Evolutionary conservation across 2,888 invertebrate species (phyloP).

Genomic region (Euspilapteryx auroguttella): DNA sequence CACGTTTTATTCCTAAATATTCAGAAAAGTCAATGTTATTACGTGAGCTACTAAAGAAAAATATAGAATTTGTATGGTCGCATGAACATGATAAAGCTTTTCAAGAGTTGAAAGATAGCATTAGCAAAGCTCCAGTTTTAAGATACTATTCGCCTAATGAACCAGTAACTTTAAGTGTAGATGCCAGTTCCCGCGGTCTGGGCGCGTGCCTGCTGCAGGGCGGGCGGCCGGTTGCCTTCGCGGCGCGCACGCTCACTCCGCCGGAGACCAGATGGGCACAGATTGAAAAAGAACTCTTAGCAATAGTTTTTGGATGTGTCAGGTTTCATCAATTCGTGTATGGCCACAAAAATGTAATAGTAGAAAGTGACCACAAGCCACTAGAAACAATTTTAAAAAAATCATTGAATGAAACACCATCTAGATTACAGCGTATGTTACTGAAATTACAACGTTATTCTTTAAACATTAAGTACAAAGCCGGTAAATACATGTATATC

Average conservation of each 20-base stretch:
- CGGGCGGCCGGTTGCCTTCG: slow-evolving; percentile 6
- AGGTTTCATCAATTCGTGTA: slow-evolving; percentile 7
- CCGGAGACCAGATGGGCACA: background rate
- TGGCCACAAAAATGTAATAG: slow-evolving; percentile 9
- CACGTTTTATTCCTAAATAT: slow-evolving; percentile 5
- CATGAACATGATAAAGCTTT: slow-evolving; percentile 5
- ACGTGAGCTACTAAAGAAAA: slow-evolving; percentile 5
- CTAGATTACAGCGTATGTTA: slow-evolving; percentile 14
- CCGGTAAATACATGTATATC: slow-evolving; percentile 1
- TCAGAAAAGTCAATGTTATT: slow-evolving; percentile 1
- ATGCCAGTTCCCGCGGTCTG: slow-evolving; percentile 6
- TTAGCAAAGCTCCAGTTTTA: slow-evolving; percentile 5
- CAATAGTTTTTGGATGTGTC: slow-evolving; percentile 1
- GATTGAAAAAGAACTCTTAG: too few relatives aligned
- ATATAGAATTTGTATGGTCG: slow-evolving; percentile 4
- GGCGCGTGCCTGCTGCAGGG: too few relatives aligned
- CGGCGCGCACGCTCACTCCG: background rate
- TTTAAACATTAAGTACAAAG: background rate
- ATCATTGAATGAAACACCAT: slow-evolving; percentile 10
- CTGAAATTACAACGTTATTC: background rate
- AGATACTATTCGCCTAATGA: slow-evolving; percentile 4
- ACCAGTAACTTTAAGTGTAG: slow-evolving; percentile 7
- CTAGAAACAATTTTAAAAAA: slow-evolving; percentile 15
- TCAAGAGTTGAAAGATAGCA: slow-evolving; percentile 1
- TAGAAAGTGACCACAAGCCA: slow-evolving; percentile 17